phyloP scores from a whole-genome alignment of 2,113 vertebrate genomes.

The Neodontobutis hainanensis region DNA sequence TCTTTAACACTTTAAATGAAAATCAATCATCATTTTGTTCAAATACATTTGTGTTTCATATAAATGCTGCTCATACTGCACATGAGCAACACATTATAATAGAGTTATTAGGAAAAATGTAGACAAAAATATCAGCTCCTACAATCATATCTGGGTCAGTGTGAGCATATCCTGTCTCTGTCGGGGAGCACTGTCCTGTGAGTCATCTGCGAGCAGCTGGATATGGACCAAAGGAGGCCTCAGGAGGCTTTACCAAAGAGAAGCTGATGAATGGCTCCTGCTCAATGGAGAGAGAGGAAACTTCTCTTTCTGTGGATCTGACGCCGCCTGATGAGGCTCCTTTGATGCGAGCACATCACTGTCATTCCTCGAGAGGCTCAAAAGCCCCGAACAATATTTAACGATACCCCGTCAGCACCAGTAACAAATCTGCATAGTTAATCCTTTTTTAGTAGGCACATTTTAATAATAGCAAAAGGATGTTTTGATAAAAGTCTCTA shows the following conservation, averaged over 20 bases:
- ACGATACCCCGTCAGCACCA: neutral
- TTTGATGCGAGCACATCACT: constrained; percentile 14
- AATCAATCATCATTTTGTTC: too few species aligned
- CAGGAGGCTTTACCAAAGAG: constrained; percentile 40
- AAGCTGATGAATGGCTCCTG: constrained; percentile 39
- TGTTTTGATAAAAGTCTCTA: constrained; percentile 17
- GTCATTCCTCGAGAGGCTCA: neutral
- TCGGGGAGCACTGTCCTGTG: constrained; percentile 45
- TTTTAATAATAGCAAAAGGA: constrained; percentile 18
- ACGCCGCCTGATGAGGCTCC: constrained; percentile 19
- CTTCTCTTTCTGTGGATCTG: constrained; percentile 14
- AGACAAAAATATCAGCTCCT: neutral
- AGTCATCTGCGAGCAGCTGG: constrained; percentile 53
- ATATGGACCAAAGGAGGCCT: constrained; percentile 30
- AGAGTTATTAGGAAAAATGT: neutral
- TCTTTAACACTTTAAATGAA: too few species aligned
- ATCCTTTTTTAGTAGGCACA: neutral
- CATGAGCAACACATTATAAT: too few species aligned
- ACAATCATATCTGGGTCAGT: constrained; percentile 2
- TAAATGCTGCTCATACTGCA: too few species aligned
- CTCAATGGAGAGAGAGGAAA: constrained; percentile 4
- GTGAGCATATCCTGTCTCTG: constrained; percentile 7
- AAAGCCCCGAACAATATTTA: constrained; percentile 13
- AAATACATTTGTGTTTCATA: too few species aligned
- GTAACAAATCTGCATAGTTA: neutral